Evolutionary conservation across 2,113 vertebrate species (phyloP), one percentile per base, ranked within the genome.

Genomic region (Sphaerodactylus townsendi): DNA sequence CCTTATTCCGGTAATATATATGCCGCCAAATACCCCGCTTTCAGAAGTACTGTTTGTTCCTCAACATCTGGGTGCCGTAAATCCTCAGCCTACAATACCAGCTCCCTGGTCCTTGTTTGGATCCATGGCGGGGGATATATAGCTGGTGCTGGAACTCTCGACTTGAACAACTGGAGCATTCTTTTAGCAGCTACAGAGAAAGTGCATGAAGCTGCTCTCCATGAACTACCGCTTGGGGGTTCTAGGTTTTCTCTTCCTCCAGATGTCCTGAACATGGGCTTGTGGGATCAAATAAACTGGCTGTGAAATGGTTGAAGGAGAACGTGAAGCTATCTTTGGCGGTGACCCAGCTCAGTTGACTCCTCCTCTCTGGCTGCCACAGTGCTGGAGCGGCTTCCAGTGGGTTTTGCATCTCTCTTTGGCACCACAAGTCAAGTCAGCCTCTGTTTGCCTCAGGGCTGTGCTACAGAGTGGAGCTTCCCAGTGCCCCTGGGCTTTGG

Each of bases 1-100:
- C 28, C 73, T 13, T 95, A 94, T 71, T 50, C 90, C 10, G 90
- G 95, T n/a, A n/a, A n/a, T 50, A 96, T 95, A 91, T 97, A 96
- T 96, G 94, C 94, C 70, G 90, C 95, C 74, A 96, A n/a, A 95
- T 82, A 95, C 93, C 14, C 90, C 87, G 11, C 5, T 94, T 85
- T 97, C 94, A 75, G 96, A 97, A 76, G 96, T n/a, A 97, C 89
- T 97, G 96, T 84, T 92, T 97, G 3, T 96, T 96, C 74, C 83
- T 97, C 10, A 86, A 81, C 30, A 13, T 86, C n/a, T 97, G 96
- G 96, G 84, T 95, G 1, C 95, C 96, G n/a, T 65, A 85, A n/a
- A n/a, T 10, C 91, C 86, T 6, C 88, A 25, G 21, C 88, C 93
- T 0, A 46, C 62, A 2, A 66, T 53, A 0, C 70, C 72, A 33